A percentile compares a stretch with the other conserved stretches of the same genome.
phyloP scores from a whole-genome alignment of 2,113 vertebrate species.

The Panurus biarmicus region DNA sequence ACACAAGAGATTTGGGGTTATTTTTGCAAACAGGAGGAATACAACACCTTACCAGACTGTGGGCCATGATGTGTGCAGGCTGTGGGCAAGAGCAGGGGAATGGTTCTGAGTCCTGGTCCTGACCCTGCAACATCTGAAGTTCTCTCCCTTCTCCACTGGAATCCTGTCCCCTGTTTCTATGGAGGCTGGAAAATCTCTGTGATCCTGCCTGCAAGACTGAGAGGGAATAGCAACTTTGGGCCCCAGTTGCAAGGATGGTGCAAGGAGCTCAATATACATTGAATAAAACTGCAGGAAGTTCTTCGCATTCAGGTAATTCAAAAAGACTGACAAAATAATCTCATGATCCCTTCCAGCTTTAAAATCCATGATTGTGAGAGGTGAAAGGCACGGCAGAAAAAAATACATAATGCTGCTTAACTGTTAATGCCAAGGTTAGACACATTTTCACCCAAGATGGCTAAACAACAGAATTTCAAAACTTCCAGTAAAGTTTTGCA shows the following conservation, averaged over 20 bases:
- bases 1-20: not conserved
- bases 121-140: not conserved
- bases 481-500: not conserved
- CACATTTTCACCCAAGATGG: not conserved
- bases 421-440: not conserved
- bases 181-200: not conserved
- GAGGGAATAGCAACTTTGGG: not conserved
- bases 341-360: not conserved
- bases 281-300: not conserved
- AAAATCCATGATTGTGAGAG: not conserved
- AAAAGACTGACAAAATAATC: not conserved
- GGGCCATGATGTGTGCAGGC: not conserved
- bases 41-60: not conserved
- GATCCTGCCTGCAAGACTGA: not conserved
- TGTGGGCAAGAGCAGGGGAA: not conserved
- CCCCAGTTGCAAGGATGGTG: not conserved
- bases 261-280: not conserved
- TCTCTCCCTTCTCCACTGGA: not conserved
- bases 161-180: not conserved
- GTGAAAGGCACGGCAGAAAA: not conserved
- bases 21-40: not conserved
- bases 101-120: too few species aligned
- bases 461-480: not conserved
- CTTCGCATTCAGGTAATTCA: not conserved
- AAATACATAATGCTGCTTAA: not conserved